Conservation (phyloP, 2,888 invertebrate genomes). For the Sclerodermus sp. region DNA sequence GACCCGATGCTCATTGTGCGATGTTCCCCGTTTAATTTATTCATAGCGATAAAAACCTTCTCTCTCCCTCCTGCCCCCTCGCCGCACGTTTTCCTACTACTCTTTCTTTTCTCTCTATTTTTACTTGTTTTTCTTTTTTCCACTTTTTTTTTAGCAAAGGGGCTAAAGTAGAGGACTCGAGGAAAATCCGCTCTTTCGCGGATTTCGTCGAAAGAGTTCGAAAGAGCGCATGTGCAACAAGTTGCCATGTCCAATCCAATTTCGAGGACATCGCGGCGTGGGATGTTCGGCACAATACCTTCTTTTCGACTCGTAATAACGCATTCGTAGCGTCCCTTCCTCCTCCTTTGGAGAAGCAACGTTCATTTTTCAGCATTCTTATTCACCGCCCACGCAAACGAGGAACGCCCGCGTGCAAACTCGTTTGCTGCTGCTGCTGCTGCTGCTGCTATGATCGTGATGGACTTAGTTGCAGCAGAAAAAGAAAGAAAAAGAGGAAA, state of each 20-base stretch:
- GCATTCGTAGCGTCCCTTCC: slow-evolving; percentile 15
- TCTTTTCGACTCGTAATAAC: slow-evolving; percentile 20
- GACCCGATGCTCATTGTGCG: too few species aligned
- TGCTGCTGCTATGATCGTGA: neutral
- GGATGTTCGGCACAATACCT: slow-evolving; percentile 18
- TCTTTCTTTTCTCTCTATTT: too few species aligned
- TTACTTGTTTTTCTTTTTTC: too few species aligned
- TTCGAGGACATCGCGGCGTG: slow-evolving; percentile 2
- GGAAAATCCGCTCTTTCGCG: too few species aligned
- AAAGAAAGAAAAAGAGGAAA: neutral
- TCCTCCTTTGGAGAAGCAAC: slow-evolving; percentile 10
- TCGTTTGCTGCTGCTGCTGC: neutral
- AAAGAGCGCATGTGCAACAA: neutral
- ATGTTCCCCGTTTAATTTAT: too few species aligned
- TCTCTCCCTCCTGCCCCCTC: too few species aligned
- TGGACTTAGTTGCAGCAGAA: neutral
- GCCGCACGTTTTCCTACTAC: too few species aligned
- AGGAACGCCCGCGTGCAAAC: slow-evolving; percentile 1
- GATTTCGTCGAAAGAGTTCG: neutral
- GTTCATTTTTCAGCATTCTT: slow-evolving; percentile 2
- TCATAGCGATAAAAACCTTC: too few species aligned
- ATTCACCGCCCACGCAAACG: slow-evolving; percentile 6
- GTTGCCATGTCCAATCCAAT: neutral
- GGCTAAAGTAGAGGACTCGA: too few species aligned
- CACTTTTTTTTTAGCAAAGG: too few species aligned